phyloP scores from a whole-genome alignment of 2,113 vertebrate genomes.

The Himantopus leucocephalus region DNA sequence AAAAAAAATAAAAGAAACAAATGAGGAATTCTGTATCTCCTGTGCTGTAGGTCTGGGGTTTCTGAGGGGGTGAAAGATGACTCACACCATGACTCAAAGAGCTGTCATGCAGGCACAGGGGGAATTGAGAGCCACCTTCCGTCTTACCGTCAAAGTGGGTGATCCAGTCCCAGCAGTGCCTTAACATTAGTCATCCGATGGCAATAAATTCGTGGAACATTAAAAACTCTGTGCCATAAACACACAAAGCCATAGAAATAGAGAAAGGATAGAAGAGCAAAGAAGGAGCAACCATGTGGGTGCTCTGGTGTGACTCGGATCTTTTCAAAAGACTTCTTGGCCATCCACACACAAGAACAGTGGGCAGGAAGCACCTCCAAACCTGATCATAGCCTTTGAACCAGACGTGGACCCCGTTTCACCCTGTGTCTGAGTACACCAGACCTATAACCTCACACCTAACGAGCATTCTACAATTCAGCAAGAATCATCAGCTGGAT shows the following conservation, averaged over 20 bases:
- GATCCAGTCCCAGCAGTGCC: conserved; percentile 12
- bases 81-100: conserved; percentile 41
- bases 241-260: not conserved
- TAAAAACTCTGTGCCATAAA: not conserved
- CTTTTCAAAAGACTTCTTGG: not conserved
- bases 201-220: not conserved
- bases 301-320: not conserved
- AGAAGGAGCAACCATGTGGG: not conserved
- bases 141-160: conserved; percentile 35
- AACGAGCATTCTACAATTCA: not conserved
- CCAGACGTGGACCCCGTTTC: not conserved
- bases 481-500: conserved; percentile 10
- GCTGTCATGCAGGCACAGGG: accelerated
- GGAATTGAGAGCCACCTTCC: not conserved
- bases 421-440: not conserved
- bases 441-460: not conserved
- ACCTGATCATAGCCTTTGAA: not conserved
- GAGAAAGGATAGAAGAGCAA: not conserved
- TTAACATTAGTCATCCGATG: not conserved
- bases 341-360: not conserved
- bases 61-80: conserved; percentile 1
- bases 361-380: not conserved
- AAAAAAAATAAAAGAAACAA: not conserved
- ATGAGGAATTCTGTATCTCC: not conserved
- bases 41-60: conserved; percentile 39